Evolutionary conservation across 1,140 invertebrate genomes (phyloP), one percentile per base, ranked within the genome.

Genomic region (Chionoecetes opilio): DNA sequence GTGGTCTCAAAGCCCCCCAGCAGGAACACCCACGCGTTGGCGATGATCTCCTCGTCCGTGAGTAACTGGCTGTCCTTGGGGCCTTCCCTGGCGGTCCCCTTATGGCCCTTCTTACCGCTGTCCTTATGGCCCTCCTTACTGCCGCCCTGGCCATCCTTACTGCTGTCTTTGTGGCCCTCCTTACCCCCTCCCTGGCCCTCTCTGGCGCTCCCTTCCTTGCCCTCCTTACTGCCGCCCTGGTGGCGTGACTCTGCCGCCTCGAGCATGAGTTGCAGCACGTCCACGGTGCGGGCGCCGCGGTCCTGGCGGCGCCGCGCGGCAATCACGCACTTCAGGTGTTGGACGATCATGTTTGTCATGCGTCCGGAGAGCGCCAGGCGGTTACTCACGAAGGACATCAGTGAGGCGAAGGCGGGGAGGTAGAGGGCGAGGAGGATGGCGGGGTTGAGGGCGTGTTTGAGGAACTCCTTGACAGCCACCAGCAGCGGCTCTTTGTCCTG

Each of bases 1-100:
- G 97, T 97, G 2, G 97, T 97, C 95, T 97, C 97, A 94, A 97
- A 97, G 21, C 97, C 97, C 9, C 97, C 97, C 8, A 97, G 91
- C 31, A 97, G 92, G 92, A 97, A 97, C 0, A 97, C 93, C 92
- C 97, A 96, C 17, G 97, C 96, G 87, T 97, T 97, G 3, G 97
- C 97, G 34, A 97, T 96, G 82, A 97, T 96, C 96, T 97, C 97
- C 14, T 96, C 96, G 41, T 97, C 97, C 0, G 96, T 97, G 29
- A 97, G 96, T 3, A 96, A 91, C 63, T 91, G 94, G n/a, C n/a
- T n/a, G n/a, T n/a, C n/a, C 31, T 82, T 85, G 6, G 91, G 17
- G 6, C 91, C 32, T n/a, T 26, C 84, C 89, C 89, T 92, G 94
- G 38, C 14, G 82, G 17, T n/a, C 53, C 0, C n/a, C n/a, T n/a